Conservation (phyloP, 1,140 invertebrate species). For the Zaprionus davidi region DNA sequence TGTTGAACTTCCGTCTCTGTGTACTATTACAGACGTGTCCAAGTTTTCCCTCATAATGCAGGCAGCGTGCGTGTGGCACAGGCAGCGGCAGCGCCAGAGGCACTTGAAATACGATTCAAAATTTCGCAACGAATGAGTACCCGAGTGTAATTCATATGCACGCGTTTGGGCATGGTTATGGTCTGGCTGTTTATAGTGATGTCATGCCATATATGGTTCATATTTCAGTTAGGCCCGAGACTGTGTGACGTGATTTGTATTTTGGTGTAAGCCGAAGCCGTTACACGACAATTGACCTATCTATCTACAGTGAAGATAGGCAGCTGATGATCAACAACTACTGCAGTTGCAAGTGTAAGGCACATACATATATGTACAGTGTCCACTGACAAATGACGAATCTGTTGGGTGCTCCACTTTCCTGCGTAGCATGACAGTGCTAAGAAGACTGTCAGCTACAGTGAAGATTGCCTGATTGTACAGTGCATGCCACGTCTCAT, state of each 20-base stretch:
- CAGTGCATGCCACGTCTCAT: no score
- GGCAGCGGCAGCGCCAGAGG: background rate
- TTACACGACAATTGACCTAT: slow-evolving; percentile 39
- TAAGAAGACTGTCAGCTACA: no score
- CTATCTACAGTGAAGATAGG: background rate
- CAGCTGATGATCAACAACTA: background rate
- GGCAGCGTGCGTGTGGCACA: background rate
- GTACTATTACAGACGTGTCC: slow-evolving; percentile 34
- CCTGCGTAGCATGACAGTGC: no score
- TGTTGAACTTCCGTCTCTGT: slow-evolving; percentile 63
- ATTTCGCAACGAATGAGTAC: slow-evolving; percentile 46
- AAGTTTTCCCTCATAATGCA: slow-evolving; percentile 27
- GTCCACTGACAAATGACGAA: no score
- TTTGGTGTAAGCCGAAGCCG: slow-evolving; percentile 17
- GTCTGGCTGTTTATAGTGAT: slow-evolving; percentile 73
- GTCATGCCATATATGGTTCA: slow-evolving; percentile 80
- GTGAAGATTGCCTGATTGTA: no score
- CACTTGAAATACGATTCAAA: slow-evolving; percentile 77
- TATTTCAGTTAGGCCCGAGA: slow-evolving; percentile 71
- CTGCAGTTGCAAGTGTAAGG: no score
- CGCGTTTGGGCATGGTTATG: slow-evolving; percentile 75
- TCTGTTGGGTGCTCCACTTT: no score
- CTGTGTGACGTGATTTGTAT: slow-evolving; percentile 56
- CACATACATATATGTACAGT: no score
- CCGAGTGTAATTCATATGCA: slow-evolving; percentile 19